These are phyloP conservation scores for Drosophila tani DNA, from an alignment of 1,140 invertebrate genomes.

Conservation along the genomic window DNA sequence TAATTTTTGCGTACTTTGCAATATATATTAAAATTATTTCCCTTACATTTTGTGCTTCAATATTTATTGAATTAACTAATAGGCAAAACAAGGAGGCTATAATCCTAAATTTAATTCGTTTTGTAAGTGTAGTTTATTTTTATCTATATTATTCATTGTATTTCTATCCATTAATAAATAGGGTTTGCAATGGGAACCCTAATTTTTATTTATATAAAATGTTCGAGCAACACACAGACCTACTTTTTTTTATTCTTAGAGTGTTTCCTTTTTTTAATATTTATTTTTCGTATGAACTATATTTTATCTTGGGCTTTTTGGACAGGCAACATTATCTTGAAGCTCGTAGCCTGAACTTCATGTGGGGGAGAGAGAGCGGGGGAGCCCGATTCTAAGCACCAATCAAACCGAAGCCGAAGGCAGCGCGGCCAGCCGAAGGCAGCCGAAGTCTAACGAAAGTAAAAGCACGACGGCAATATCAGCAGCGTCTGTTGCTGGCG, in stretches of 20 bases:
- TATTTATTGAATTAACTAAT: too few relatives aligned
- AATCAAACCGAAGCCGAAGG: constrained; percentile 49
- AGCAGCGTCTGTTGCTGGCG: constrained; percentile 39
- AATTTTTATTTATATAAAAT: background rate
- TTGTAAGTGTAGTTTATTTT: background rate
- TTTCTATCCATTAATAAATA: too few relatives aligned
- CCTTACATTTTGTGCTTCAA: too few relatives aligned
- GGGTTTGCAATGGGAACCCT: background rate
- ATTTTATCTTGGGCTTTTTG: background rate
- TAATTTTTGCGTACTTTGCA: too few relatives aligned
- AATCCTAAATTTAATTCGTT: background rate
- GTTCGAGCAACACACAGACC: background rate
- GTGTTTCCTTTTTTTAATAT: background rate
- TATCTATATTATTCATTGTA: too few relatives aligned
- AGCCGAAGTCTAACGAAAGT: constrained; percentile 61
- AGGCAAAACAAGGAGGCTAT: too few relatives aligned
- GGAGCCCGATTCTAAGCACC: constrained; percentile 16
- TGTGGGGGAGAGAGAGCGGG: background rate
- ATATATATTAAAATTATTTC: too few relatives aligned
- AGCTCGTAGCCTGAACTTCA: constrained; percentile 2
- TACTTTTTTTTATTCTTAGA: background rate
- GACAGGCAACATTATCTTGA: constrained; percentile 11
- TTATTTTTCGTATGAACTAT: background rate
- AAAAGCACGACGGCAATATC: constrained; percentile 65
- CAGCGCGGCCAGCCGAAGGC: constrained; percentile 21